These are phyloP conservation scores for Plagodis dolabraria DNA, from an alignment of 2,888 invertebrate genomes.

Conservation along the genomic window DNA sequence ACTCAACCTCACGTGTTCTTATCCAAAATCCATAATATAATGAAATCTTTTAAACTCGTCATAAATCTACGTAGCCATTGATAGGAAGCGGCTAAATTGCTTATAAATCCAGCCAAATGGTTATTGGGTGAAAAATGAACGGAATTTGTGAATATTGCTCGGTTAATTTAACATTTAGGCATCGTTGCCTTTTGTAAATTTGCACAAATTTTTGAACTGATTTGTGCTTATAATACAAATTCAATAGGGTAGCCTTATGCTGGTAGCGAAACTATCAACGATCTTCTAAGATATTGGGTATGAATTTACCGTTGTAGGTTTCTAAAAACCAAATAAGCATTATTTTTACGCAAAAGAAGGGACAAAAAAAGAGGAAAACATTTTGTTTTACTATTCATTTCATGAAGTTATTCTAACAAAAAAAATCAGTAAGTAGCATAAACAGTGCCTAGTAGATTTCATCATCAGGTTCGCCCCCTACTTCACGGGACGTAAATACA, in stretches of 20 bases:
- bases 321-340: too few species aligned
- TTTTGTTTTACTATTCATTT: too few species aligned
- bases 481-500: too few species aligned
- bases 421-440: too few species aligned
- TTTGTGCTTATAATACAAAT: not conserved
- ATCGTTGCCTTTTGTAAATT: conserved; percentile 12
- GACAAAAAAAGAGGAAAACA: too few species aligned
- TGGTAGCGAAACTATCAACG: too few species aligned
- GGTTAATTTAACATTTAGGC: conserved; percentile 52
- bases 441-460: too few species aligned
- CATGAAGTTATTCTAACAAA: too few species aligned
- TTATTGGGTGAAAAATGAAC: conserved; percentile 58
- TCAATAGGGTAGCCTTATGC: not conserved
- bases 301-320: too few species aligned
- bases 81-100: conserved; percentile 53
- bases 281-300: too few species aligned
- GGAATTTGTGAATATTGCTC: conserved; percentile 41
- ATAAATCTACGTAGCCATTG: conserved; percentile 51
- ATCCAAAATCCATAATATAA: conserved; percentile 48
- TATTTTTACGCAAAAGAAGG: too few species aligned
- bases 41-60: conserved; percentile 51
- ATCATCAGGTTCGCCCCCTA: too few species aligned
- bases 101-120: conserved; percentile 58
- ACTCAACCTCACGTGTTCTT: conserved; percentile 10
- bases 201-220: conserved; percentile 11